Evolutionary conservation across 2,113 vertebrate genomes (phyloP), one percentile per base, ranked within the genome.

Genomic region (Synodontis membranacea): DNA sequence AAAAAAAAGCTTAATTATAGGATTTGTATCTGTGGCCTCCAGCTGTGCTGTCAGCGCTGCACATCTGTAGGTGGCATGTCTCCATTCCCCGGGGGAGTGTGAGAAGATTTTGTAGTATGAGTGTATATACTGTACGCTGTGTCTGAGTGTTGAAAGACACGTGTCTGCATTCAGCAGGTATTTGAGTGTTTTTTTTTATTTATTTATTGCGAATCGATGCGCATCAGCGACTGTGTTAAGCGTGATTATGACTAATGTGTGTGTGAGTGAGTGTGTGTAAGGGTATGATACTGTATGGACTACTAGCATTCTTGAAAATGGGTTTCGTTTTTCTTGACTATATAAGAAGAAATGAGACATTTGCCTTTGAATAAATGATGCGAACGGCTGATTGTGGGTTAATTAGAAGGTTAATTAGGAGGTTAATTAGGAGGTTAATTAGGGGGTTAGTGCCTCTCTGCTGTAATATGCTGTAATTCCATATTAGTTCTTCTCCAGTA

Each of bases 11-110:
- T 50, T 78, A 3, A 31, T 52, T 78, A 21, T 52, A 23, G 21
- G 52, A 9, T 86, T 70, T 87, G 86, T 50, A 37, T 42, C 66
- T 46, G n/a, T 62, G 70, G 85, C 52, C 79, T 86, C 85, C 79
- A 86, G 80, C 66, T 74, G 79, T 86, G 85, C 80, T 86, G 83
- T 84, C 74, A 50, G 56, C 25, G 44, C 58, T 68, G 84, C 84
- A 79, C 84, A 64, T 70, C 84, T 78, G 48, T 70, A 48, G 25
- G 44, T 21, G 10, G 19, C 52, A 25, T 5, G 56, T 86, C 64
- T 81, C 64, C 42, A 17, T 75, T 50, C 70, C 80, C 68, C 28
- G 86, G 54, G n/a, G 86, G 70, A 66, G 56, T 12, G 11, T 4
- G 72, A 78, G 46, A 82, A 17, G 78, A 9, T 76, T 78, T 64